These are phyloP conservation scores for Scolopax bukidnonensis DNA, from an alignment of 2,797 vertebrate species.

Conservation along the genomic window DNA sequence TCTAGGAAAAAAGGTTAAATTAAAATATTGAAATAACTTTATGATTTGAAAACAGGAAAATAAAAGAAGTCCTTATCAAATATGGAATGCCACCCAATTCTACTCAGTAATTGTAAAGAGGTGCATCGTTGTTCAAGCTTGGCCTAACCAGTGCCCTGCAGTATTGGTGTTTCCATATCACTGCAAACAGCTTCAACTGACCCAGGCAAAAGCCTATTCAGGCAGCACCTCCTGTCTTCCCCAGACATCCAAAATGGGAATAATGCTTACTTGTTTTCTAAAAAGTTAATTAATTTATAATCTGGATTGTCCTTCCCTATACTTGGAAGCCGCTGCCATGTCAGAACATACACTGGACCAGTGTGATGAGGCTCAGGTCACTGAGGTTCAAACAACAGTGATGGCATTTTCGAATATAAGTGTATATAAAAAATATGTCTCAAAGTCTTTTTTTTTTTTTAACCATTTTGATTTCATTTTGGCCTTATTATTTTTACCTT, in stretches of 20 bases:
- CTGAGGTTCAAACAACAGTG: not conserved
- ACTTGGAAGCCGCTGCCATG: rapidly evolving
- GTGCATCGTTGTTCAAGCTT: not conserved
- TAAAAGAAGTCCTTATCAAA: not conserved
- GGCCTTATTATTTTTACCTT: not conserved
- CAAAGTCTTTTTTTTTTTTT: not conserved
- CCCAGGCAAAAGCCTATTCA: not conserved
- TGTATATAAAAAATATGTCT: not conserved
- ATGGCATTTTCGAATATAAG: not conserved
- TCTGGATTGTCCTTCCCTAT: not conserved
- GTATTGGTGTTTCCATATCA: rapidly evolving
- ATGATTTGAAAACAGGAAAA: not conserved
- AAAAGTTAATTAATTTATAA: not conserved
- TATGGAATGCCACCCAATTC: not conserved
- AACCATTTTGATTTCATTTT: not conserved
- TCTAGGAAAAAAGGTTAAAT: not conserved
- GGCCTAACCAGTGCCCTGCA: not conserved
- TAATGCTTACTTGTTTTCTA: not conserved
- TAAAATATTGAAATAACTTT: not conserved
- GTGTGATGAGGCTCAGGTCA: rapidly evolving
- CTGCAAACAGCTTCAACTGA: not conserved
- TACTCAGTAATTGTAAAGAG: not conserved
- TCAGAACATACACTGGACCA: not conserved
- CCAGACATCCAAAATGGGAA: not conserved
- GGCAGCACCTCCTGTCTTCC: not conserved